A percentile compares a stretch with the other conserved stretches of the same genome.
phyloP scores from a whole-genome alignment of 2,888 invertebrate genomes.

The Apocheima hispidaria region DNA sequence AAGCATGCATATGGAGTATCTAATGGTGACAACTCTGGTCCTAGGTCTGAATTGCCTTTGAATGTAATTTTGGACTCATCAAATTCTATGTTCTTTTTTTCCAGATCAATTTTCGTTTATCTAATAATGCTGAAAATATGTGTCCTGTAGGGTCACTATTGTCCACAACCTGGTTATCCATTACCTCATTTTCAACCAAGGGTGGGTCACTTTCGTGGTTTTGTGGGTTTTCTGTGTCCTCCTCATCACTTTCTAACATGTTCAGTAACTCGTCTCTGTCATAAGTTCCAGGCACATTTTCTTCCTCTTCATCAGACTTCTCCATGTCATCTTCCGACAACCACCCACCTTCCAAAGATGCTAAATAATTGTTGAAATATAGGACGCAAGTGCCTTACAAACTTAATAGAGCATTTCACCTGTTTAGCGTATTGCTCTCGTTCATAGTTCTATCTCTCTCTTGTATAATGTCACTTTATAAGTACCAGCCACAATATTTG shows the following conservation, averaged over 20 bases:
- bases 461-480: too few relatives aligned
- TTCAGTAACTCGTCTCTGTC: constrained; percentile 22
- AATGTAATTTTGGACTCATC: constrained; percentile 16
- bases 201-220: constrained; percentile 17
- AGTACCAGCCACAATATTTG: too few relatives aligned
- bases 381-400: too few relatives aligned
- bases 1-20: constrained; percentile 17
- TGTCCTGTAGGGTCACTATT: constrained; percentile 18
- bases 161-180: constrained; percentile 18
- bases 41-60: constrained; percentile 14
- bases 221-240: constrained; percentile 18
- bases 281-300: constrained; percentile 21
- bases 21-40: constrained; percentile 18
- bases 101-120: constrained; percentile 33
- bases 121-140: constrained; percentile 18
- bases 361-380: too few relatives aligned
- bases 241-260: constrained; percentile 21
- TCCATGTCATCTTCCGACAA: constrained; percentile 22
- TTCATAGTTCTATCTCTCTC: too few relatives aligned
- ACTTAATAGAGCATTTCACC: too few relatives aligned
- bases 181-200: constrained; percentile 17
- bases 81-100: constrained; percentile 21
- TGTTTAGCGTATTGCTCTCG: too few relatives aligned
- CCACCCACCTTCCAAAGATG: constrained; percentile 22
- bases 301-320: constrained; percentile 19